Conservation (phyloP, 2,113 vertebrate species). For the Neogale vison region DNA sequence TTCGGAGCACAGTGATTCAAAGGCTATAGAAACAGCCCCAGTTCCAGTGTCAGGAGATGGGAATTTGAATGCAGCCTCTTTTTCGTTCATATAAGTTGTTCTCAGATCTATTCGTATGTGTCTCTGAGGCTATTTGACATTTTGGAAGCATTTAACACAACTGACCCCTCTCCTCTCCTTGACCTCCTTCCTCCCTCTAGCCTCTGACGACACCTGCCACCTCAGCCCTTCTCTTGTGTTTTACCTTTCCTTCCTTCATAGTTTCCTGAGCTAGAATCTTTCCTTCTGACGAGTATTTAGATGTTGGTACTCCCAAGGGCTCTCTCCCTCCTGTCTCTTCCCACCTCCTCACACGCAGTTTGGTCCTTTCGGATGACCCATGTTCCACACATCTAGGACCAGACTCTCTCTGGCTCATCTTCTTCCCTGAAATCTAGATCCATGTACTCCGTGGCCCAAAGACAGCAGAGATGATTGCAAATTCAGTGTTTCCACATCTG, state of each 20-base stretch:
- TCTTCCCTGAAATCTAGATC: neutral
- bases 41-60: neutral
- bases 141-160: neutral
- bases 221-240: fast-evolving
- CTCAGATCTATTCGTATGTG: neutral
- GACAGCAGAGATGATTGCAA: neutral
- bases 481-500: neutral
- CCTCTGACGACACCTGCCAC: neutral
- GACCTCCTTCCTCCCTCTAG: neutral
- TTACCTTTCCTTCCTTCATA: neutral
- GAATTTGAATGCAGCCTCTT: neutral
- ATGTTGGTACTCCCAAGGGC: neutral
- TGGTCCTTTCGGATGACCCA: neutral
- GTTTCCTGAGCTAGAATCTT: neutral
- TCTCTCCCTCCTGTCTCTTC: neutral
- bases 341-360: neutral
- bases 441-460: neutral
- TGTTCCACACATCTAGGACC: neutral
- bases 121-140: neutral
- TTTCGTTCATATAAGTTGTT: neutral
- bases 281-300: neutral
- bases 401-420: neutral
- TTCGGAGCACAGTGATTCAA: neutral
- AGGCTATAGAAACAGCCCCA: neutral
- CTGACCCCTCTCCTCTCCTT: neutral